Percentiles rank a stretch among this genome's conserved stretches.
These are phyloP conservation scores for Coleophora flavipennella DNA, from an alignment of 2,888 invertebrate species.

Conservation along the genomic window DNA sequence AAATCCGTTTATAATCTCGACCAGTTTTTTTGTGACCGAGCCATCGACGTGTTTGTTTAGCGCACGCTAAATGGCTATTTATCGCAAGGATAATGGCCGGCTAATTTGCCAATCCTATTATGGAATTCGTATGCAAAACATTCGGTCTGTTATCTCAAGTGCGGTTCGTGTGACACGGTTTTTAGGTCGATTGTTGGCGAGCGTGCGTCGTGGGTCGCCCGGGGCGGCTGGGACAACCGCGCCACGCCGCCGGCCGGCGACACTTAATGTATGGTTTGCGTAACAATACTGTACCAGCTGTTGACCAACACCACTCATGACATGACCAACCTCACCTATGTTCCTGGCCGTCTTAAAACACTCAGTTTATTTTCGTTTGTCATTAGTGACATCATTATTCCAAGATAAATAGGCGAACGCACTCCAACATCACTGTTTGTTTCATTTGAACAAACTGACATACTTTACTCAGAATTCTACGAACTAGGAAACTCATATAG, in stretches of 20 bases:
- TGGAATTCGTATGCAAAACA: slow-evolving; percentile 10
- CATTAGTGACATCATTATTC: slow-evolving; percentile 26
- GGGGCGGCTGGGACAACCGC: slow-evolving; percentile 3
- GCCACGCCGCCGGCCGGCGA: not conserved
- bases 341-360: slow-evolving; percentile 18
- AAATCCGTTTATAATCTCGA: slow-evolving; percentile 16
- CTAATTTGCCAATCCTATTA: slow-evolving; percentile 5
- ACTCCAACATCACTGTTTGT: too few relatives aligned
- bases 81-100: slow-evolving; percentile 17
- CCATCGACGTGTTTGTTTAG: slow-evolving; percentile 13
- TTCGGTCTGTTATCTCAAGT: slow-evolving; percentile 1
- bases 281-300: slow-evolving; percentile 32
- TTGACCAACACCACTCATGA: slow-evolving; percentile 34
- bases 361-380: slow-evolving; percentile 23
- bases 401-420: too few relatives aligned
- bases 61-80: slow-evolving; percentile 16
- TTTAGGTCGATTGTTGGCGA: slow-evolving; percentile 18
- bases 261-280: slow-evolving; percentile 29
- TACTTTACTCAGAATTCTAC: too few relatives aligned
- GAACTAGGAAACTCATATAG: too few relatives aligned
- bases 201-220: slow-evolving; percentile 6
- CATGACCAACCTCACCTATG: slow-evolving; percentile 24
- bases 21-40: slow-evolving; percentile 1
- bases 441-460: not conserved
- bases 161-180: slow-evolving; percentile 14